Evolutionary conservation across 2,888 invertebrate genomes (phyloP).

Genomic region (Cheilosia grossa): DNA sequence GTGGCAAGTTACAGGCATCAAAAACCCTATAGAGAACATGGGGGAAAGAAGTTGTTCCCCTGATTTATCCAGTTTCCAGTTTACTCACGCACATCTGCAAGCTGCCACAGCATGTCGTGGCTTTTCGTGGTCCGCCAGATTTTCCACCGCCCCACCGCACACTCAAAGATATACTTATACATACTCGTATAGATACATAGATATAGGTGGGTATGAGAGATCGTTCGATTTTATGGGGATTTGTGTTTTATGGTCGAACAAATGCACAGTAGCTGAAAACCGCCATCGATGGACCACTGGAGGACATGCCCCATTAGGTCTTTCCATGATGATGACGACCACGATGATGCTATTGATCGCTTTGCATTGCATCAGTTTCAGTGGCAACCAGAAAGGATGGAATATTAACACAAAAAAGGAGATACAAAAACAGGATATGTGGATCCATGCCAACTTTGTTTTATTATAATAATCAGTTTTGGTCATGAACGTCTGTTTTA

Average conservation of each 20-base stretch:
- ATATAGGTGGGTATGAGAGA: conserved; percentile 38
- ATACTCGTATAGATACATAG: not conserved
- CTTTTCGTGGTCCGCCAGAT: conserved; percentile 45
- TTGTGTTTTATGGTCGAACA: conserved; percentile 64
- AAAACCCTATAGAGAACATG: not conserved
- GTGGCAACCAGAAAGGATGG: not conserved
- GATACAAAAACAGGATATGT: conserved; percentile 3
- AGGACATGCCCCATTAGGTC: conserved; percentile 34
- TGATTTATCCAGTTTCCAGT: conserved; percentile 62
- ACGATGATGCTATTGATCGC: conserved; percentile 30
- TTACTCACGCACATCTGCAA: conserved; percentile 55
- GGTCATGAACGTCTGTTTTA: not conserved
- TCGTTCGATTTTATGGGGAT: conserved; percentile 62
- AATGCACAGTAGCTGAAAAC: conserved; percentile 68
- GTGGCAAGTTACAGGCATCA: not conserved
- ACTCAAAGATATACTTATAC: conserved; percentile 25
- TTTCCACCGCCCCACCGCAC: conserved; percentile 5
- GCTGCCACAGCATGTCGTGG: conserved; percentile 21
- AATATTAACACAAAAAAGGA: conserved; percentile 5
- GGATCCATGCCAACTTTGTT: not conserved
- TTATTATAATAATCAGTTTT: not conserved
- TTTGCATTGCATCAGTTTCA: conserved; percentile 10
- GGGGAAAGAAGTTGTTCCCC: conserved; percentile 35
- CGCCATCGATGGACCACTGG: conserved; percentile 27
- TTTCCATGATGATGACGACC: conserved; percentile 39